Evolutionary conservation across 2,888 invertebrate species (phyloP).

Genomic region (Cryptus viduatorius): DNA sequence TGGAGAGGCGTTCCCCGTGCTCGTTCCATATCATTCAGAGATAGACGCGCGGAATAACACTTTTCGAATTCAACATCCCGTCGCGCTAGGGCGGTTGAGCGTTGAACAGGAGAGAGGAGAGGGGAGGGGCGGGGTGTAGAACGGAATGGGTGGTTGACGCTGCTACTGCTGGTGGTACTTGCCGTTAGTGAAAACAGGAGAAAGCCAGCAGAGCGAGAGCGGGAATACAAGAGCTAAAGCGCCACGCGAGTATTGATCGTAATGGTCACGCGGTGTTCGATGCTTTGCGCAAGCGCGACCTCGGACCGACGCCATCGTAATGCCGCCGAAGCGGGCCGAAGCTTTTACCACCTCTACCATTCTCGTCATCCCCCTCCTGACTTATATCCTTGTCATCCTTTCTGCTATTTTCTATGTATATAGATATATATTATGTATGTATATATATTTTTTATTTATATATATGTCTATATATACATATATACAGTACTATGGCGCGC

Average conservation of each 20-base stretch:
- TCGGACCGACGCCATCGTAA: slow-evolving; percentile 84
- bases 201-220: slow-evolving; percentile 49
- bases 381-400: slow-evolving; percentile 32
- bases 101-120: background rate
- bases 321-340: slow-evolving; percentile 82
- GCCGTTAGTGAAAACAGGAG: slow-evolving; percentile 11
- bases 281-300: slow-evolving; percentile 85
- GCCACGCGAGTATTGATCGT: slow-evolving; percentile 66
- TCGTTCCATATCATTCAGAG: slow-evolving; percentile 84
- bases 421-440: too few species aligned
- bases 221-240: slow-evolving; percentile 54
- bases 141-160: slow-evolving; percentile 26
- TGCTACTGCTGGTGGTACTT: background rate
- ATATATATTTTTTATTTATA: too few species aligned
- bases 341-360: slow-evolving; percentile 79
- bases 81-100: slow-evolving; percentile 72
- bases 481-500: too few species aligned
- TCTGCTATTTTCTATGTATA: background rate
- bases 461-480: too few species aligned
- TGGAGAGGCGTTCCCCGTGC: slow-evolving; percentile 82
- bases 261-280: slow-evolving; percentile 80
- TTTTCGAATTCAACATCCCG: slow-evolving; percentile 85
- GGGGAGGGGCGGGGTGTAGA: background rate
- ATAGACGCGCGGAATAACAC: slow-evolving; percentile 85
- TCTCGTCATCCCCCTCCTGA: slow-evolving; percentile 13